Conservation (phyloP, 1,140 invertebrate genomes). For the Diabrotica virgifera region DNA sequence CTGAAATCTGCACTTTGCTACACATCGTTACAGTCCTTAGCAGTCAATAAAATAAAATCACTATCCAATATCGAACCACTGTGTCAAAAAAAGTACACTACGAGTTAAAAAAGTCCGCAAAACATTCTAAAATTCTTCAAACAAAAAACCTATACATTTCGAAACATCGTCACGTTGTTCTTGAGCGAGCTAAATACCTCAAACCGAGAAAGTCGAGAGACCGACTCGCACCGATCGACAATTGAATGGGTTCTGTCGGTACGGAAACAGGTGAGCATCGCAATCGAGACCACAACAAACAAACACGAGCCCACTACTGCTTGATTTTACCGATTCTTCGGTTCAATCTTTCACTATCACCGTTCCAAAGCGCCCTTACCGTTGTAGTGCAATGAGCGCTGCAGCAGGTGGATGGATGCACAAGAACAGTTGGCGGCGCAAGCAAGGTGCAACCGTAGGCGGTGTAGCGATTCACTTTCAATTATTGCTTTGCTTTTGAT, state of each 20-base stretch:
- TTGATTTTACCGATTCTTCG: background rate
- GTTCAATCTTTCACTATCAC: background rate
- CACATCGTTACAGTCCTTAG: background rate
- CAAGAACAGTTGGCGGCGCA: background rate
- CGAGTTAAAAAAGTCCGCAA: background rate
- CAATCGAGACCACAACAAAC: slow-evolving; percentile 1
- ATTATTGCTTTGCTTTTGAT: background rate
- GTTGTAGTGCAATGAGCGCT: background rate
- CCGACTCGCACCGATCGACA: background rate
- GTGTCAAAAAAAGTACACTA: background rate
- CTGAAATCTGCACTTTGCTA: background rate
- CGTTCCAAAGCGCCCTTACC: background rate
- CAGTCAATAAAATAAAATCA: background rate
- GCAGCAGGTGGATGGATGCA: slow-evolving; percentile 1
- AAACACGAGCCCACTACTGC: background rate
- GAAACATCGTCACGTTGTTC: background rate
- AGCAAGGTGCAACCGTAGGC: background rate
- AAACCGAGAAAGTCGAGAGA: background rate
- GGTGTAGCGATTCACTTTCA: background rate
- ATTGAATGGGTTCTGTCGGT: background rate
- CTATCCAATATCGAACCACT: background rate
- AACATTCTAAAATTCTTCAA: background rate
- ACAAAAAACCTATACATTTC: too few relatives aligned
- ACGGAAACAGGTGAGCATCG: background rate
- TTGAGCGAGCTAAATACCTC: background rate